Evolutionary conservation across 2,797 vertebrate genomes (phyloP), one percentile per base, ranked within the genome.

Genomic region (Melanotaenia parkinsoni): DNA sequence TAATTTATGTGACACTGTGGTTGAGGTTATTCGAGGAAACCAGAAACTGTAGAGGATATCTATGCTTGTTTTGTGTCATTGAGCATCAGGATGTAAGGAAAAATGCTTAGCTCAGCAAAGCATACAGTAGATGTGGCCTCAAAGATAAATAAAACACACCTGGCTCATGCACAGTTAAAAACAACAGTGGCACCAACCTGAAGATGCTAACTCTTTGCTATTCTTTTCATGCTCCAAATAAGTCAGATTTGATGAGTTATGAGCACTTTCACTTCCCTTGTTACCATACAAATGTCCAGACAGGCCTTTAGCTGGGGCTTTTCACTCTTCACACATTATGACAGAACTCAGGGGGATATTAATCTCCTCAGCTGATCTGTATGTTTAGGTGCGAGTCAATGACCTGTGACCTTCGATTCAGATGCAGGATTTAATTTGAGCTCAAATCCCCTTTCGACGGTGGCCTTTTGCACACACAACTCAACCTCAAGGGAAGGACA

Each of bases 401-500:
- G 60, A 91, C 85, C 86, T 74, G 67, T 73, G 60, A 75, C 86
- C 81, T 75, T 72, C 18, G 11, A 83, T 70, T 82, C 63, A 70
- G 67, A 78, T 47, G 69, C 77, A 14, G 71, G 51, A 56, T 67
- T 74, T 89, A 79, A 90, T 91, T 89, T 86, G 63, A 82, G 82
- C 71, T 79, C 0, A 6, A 66, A 73, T 88, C 80, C 72, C 75
- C 43, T n/a, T 72, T 12, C 20, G 10, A 81, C 24, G 7, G 56
- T 70, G 84, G 82, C 86, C 91, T 91, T 91, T 89, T 74, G 74
- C 83, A 51, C 80, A 74, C 68, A 64, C 58, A 26, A 54, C 82
- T 85, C 82, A 80, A 83, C 89, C 90, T 90, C 65, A 22, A 77
- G 87, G 84, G 85, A 92, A 90, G 90, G 89, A 90, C 86, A 87